A percentile compares a stretch with the other conserved stretches of the same genome.
These are phyloP conservation scores for Synanceia verrucosa DNA, from an alignment of 2,797 vertebrate species.

Conservation along the genomic window DNA sequence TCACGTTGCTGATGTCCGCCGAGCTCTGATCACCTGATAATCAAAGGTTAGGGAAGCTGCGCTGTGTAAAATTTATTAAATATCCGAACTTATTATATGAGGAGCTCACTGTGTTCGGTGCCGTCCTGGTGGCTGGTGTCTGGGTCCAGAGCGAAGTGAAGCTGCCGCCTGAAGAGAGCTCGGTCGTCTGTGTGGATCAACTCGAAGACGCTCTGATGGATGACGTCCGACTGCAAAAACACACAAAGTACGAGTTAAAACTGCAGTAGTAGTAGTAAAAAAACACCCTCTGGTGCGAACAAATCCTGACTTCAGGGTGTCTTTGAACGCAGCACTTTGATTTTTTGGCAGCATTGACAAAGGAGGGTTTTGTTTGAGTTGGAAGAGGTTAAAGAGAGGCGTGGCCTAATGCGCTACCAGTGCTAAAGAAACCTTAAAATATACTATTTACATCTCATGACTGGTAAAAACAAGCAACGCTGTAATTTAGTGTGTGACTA, in stretches of 20 bases:
- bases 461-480: too few relatives aligned
- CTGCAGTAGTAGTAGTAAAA: not conserved
- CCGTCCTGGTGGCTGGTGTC: slow-evolving; percentile 23
- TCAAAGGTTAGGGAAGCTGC: too few relatives aligned
- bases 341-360: slow-evolving; percentile 23
- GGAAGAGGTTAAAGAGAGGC: slow-evolving; percentile 29
- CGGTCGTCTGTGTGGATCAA: slow-evolving; percentile 86
- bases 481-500: too few relatives aligned
- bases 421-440: too few relatives aligned
- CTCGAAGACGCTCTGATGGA: slow-evolving; percentile 86
- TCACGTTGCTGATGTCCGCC: slow-evolving; percentile 68
- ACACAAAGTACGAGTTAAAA: not conserved
- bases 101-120: too few relatives aligned
- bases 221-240: slow-evolving; percentile 83
- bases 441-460: too few relatives aligned
- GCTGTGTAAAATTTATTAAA: too few relatives aligned
- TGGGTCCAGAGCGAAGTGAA: slow-evolving; percentile 76
- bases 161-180: slow-evolving; percentile 79
- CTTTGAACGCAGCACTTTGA: slow-evolving; percentile 5
- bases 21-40: slow-evolving; percentile 61
- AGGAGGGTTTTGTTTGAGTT: slow-evolving; percentile 44
- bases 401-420: too few relatives aligned
- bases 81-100: too few relatives aligned
- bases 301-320: slow-evolving; percentile 12
- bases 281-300: not conserved